Conservation (phyloP, 2,113 vertebrate genomes). For the Indri indri region DNA sequence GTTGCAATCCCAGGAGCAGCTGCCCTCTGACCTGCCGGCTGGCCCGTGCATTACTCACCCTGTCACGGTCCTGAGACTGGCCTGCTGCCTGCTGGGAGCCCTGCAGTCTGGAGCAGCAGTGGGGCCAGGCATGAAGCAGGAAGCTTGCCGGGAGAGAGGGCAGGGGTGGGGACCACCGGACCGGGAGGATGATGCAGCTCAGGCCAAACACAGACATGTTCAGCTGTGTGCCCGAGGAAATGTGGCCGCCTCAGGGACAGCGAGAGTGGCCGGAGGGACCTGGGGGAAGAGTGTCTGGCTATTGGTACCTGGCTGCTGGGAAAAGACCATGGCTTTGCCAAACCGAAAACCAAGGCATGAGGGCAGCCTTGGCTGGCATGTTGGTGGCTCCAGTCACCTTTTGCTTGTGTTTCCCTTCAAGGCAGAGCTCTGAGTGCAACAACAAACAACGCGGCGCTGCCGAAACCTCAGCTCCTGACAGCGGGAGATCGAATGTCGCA, state of each 20-base stretch:
- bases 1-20: constrained; percentile 13
- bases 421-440: neutral
- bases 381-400: neutral
- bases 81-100: neutral
- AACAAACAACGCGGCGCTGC: neutral
- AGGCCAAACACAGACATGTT: neutral
- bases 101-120: neutral
- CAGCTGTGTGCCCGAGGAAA: neutral
- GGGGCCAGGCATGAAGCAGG: constrained; percentile 32
- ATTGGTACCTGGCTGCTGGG: neutral
- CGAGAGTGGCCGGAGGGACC: neutral
- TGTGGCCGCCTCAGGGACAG: neutral
- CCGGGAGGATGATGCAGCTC: neutral
- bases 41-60: constrained; percentile 45
- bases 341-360: neutral
- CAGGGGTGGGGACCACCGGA: neutral
- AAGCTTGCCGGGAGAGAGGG: constrained; percentile 19
- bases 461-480: neutral
- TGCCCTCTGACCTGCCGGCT: constrained; percentile 60
- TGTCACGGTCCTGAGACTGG: constrained; percentile 27
- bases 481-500: neutral
- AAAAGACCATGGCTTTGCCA: neutral
- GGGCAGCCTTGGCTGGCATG: neutral
- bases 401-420: neutral
- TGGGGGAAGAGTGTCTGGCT: neutral